phyloP scores from a whole-genome alignment of 64 coral and sea anemone species.

The Montipora capricornis region DNA sequence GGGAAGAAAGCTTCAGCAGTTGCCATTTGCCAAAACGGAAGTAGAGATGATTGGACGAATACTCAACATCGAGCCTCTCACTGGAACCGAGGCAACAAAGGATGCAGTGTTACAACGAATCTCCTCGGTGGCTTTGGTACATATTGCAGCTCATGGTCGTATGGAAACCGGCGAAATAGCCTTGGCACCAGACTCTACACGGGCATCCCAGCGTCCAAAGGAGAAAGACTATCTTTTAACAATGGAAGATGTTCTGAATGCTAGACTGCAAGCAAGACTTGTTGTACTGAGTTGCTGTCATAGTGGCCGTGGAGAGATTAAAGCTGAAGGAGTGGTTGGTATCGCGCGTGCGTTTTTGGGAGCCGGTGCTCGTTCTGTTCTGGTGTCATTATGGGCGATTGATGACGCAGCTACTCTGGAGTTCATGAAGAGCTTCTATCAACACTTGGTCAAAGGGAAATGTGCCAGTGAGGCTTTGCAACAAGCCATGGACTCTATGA shows the following conservation, averaged over 20 bases:
- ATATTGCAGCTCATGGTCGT: background rate
- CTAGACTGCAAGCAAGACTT: slow-evolving; percentile 1
- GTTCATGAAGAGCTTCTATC: slow-evolving; percentile 35
- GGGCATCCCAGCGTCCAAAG: background rate
- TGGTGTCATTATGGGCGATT: slow-evolving; percentile 38
- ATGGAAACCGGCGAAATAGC: background rate
- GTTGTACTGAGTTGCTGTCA: slow-evolving; percentile 46
- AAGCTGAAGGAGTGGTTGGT: slow-evolving; percentile 46
- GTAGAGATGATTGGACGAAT: background rate
- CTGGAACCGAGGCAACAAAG: background rate
- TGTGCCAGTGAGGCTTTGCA: slow-evolving; percentile 20
- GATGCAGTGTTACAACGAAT: background rate
- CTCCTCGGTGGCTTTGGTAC: background rate
- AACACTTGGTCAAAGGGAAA: slow-evolving; percentile 26
- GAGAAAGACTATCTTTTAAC: slow-evolving; percentile 31
- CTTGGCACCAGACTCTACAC: background rate
- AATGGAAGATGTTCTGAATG: background rate
- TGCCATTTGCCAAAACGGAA: background rate
- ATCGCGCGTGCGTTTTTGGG: background rate
- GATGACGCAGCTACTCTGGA: slow-evolving; percentile 3
- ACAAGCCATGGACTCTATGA: slow-evolving; percentile 36
- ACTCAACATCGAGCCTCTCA: background rate
- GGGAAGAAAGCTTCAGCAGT: background rate
- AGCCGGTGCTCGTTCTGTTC: slow-evolving; percentile 14
- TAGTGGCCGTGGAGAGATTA: slow-evolving; percentile 35